A percentile compares a stretch with the other conserved stretches of the same genome.
Conservation (phyloP, 2,797 vertebrate genomes). For the Tokudaia tokunoshimensis region DNA sequence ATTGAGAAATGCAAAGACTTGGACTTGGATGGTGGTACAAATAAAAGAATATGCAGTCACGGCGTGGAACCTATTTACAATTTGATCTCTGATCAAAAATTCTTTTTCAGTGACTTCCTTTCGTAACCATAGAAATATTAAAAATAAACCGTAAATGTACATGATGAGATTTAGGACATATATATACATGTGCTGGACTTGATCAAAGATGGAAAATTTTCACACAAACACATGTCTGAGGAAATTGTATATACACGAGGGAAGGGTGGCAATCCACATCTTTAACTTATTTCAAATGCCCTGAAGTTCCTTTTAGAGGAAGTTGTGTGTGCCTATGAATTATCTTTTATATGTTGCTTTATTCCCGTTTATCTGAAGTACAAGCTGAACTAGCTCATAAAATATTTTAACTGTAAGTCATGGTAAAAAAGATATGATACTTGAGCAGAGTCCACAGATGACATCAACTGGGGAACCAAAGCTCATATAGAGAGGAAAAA, state of each 20-base stretch:
- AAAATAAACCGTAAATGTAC: constrained; percentile 40
- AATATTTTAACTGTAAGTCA: constrained; percentile 7
- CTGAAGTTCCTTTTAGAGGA: not conserved
- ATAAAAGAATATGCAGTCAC: not conserved
- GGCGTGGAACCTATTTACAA: constrained; percentile 24
- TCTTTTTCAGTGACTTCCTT: constrained; percentile 56
- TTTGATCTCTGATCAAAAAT: constrained; percentile 54
- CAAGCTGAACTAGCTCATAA: constrained; percentile 15
- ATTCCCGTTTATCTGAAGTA: not conserved
- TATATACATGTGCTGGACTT: not conserved
- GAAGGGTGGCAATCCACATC: not conserved
- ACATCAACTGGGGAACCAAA: not conserved
- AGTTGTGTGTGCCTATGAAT: not conserved
- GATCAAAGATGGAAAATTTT: not conserved
- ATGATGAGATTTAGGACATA: not conserved
- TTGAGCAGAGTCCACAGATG: not conserved
- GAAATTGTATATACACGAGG: not conserved
- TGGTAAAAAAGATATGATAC: not conserved
- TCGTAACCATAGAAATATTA: constrained; percentile 27
- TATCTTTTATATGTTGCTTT: constrained; percentile 1
- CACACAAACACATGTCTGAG: not conserved
- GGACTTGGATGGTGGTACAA: constrained; percentile 4
- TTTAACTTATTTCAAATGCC: constrained; percentile 37
- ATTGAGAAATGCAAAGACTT: not conserved
- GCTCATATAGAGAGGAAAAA: not conserved